Evolutionary conservation across 37 sponge, comb jelly and placozoan genomes (phyloP).

Genomic region (Aplysina aerophoba): DNA sequence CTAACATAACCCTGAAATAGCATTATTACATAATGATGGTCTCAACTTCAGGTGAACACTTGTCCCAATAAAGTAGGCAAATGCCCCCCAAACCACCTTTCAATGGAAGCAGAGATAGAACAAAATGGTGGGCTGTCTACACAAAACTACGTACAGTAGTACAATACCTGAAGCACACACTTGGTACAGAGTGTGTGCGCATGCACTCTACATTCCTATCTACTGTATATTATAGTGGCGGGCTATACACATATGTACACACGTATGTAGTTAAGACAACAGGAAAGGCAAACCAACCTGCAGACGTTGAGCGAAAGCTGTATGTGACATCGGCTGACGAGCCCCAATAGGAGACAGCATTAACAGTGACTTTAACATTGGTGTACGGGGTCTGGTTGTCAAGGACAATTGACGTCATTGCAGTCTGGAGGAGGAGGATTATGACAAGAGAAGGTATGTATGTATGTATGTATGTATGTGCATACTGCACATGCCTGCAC

Average conservation of each 20-base stretch:
- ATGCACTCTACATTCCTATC: too few species aligned
- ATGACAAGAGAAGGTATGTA: not conserved
- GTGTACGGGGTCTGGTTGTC: constrained; percentile 6
- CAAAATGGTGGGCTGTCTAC: too few species aligned
- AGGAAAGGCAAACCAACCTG: not conserved
- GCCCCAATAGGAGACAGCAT: constrained; percentile 15
- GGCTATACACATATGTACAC: constrained; percentile 1
- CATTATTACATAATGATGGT: too few species aligned
- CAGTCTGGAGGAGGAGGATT: not conserved
- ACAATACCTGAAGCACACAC: too few species aligned
- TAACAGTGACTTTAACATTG: not conserved
- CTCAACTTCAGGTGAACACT: too few species aligned
- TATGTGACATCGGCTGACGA: not conserved
- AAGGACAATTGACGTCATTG: not conserved
- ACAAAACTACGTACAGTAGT: too few species aligned
- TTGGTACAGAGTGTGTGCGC: too few species aligned
- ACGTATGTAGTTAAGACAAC: not conserved
- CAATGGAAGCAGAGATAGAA: too few species aligned
- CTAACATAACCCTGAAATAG: too few species aligned
- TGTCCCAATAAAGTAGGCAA: too few species aligned
- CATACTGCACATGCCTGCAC: not conserved
- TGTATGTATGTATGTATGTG: not conserved
- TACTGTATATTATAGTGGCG: too few species aligned
- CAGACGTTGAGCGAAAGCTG: not conserved
- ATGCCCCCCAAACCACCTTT: too few species aligned